These are phyloP conservation scores for Pantherophis alleghaniensis DNA, from an alignment of 2,797 vertebrate genomes.

Conservation along the genomic window DNA sequence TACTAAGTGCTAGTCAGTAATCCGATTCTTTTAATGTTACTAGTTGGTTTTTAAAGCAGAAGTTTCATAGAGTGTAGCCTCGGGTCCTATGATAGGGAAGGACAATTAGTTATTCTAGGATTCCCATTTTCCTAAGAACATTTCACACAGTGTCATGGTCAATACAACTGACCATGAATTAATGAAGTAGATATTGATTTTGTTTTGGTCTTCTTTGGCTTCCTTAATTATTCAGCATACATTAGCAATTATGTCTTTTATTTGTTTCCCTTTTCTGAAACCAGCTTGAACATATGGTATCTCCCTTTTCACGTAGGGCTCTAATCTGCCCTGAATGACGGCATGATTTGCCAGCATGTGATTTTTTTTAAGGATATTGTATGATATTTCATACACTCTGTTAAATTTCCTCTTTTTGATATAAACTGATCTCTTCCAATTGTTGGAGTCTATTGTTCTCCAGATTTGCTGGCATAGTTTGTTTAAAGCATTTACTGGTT, in stretches of 20 bases:
- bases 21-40: not conserved
- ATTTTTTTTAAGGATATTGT: not conserved
- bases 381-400: not conserved
- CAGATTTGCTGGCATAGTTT: not conserved
- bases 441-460: not conserved
- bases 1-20: no score
- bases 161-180: not conserved
- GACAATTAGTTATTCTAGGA: not conserved
- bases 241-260: not conserved
- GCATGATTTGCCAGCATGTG: not conserved
- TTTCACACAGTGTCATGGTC: not conserved
- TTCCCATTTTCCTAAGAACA: not conserved
- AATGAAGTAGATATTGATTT: not conserved
- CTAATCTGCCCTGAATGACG: not conserved
- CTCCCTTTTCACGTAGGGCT: not conserved
- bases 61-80: not conserved
- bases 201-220: not conserved
- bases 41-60: not conserved
- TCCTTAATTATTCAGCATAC: not conserved
- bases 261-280: not conserved
- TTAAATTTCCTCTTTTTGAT: not conserved
- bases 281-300: not conserved
- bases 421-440: not conserved
- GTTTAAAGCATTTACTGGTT: not conserved
- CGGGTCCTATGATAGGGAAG: not conserved